Evolutionary conservation across 2,113 vertebrate species (phyloP), one percentile per base, ranked within the genome.

Genomic region (Rhodinocichla rosea): DNA sequence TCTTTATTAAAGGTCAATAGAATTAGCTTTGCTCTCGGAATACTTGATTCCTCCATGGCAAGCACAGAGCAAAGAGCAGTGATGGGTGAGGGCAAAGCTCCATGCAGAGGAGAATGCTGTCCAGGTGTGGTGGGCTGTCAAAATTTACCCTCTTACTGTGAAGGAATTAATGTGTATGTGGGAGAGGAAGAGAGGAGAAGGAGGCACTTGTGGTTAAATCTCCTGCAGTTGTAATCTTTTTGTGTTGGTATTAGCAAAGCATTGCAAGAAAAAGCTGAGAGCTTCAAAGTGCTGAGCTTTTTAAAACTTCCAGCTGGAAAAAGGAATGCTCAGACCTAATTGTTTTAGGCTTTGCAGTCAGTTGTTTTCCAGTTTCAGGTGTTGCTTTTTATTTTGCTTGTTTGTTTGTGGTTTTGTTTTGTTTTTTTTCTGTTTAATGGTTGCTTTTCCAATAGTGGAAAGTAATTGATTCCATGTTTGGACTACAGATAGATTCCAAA

Each of bases 401-500:
- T 39, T 76, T 76, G 52, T 75, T 76, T 67, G 28, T 59, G 12
- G 32, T 37, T 77, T 65, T 26, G 13, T 40, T 60, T 42, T 30
- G 14, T 2, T 23, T 1, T 87, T 74, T 56, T 85, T 77, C 39
- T 1, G 12, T 85, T 49, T 85, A 76, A 39, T 73, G 21, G 68
- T 76, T 89, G 13, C 18, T 94, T 94, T 97, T 82, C 44, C 63
- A 80, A 40, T 67, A 70, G 12, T 60, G 22, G 32, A 80, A 70
- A 90, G 39, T 77, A 91, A 76, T 89, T 69, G 27, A 3, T 85
- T 91, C 67, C 70, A 50, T 70, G 26, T 90, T 86, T 0, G 0
- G 42, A 40, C 40, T 65, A 53, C 60, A 57, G n/a, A 53, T 42
- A 45, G 32, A 67, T 65, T 89, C 62, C 91, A 85, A 76, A 71